Evolutionary conservation across 2,888 invertebrate species (phyloP).

Genomic region (Calameuta idolon): DNA sequence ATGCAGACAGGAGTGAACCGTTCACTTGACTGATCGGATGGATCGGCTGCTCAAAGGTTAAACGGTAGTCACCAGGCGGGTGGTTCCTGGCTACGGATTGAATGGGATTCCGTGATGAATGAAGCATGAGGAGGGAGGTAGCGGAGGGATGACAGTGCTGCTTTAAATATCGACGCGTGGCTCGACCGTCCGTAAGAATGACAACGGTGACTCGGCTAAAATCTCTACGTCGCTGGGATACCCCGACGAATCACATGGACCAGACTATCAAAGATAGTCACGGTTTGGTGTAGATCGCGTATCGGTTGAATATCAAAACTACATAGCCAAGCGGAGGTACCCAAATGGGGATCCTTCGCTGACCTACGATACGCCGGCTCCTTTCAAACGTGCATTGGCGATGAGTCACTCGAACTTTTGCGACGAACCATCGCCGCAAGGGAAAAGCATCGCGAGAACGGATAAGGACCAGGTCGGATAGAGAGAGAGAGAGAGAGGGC

Average conservation of each 20-base stretch:
- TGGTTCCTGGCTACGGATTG: slow-evolving; percentile 30
- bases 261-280: not conserved
- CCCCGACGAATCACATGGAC: not conserved
- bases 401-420: not conserved
- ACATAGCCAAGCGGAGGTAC: not conserved
- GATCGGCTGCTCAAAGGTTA: not conserved
- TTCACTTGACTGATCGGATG: not conserved
- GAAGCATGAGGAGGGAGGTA: slow-evolving; percentile 37
- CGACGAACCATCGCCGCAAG: not conserved
- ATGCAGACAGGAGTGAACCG: not conserved
- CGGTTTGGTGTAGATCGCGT: not conserved
- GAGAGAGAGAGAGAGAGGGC: not conserved
- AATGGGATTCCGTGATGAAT: slow-evolving; percentile 43
- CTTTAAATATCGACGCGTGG: slow-evolving; percentile 49
- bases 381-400: not conserved
- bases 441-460: not conserved
- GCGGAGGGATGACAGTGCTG: slow-evolving; percentile 49
- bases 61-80: slow-evolving; percentile 32
- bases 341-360: not conserved
- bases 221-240: slow-evolving; percentile 21
- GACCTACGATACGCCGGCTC: not conserved
- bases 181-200: slow-evolving; percentile 32
- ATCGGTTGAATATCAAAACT: not conserved
- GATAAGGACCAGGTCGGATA: not conserved
- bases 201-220: slow-evolving; percentile 46